Base-by-base conservation (phyloP, 2,113 vertebrate genomes). In the Excalfactoria chinensis region DNA sequence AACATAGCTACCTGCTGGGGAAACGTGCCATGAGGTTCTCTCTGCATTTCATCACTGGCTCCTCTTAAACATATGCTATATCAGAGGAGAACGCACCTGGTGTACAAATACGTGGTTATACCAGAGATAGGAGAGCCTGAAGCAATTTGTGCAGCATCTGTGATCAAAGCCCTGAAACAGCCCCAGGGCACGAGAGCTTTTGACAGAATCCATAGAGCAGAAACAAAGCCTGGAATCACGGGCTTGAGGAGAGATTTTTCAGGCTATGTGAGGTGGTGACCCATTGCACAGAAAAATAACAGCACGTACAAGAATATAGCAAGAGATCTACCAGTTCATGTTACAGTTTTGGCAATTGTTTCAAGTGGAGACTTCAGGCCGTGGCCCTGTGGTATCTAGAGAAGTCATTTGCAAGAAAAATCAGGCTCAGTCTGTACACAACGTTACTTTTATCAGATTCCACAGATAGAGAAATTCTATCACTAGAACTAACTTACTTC, bases 201-300 rank as follows among this genome's bases (percentile, higher is more conserved):
- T 58, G 79, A 73, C 76, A 86, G 86, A 44, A 83, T 22, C 73
- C 53, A n/a, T 2, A 53, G 74, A 69, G n/a, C 18, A 85, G 5
- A 84, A 90, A 66, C 58, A 81, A 85, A 82, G 83, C 10, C 71
- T 62, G 73, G 69, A 78, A 73, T 92, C 37, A 55, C 22, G 90
- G 72, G 60, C 35, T 26, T 16, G 35, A 68, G 86, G 84, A 64
- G 56, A 83, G 66, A 64, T 81, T 84, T 90, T 40, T 76, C 40
- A 22, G 76, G 70, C 48, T 77, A 7, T 43, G 72, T 71, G 46
- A 93, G 82, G 53, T 58, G 80, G 56, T 40, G n/a, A 53, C 37
- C 37, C 43, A 3, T 81, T 14, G 11, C 79, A 86, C 72, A 69
- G 66, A 84, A 74, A 79, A 43, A 2, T 64, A 64, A 10, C 64